These are phyloP conservation scores for Uloborus plumipes DNA, from an alignment of 2,888 invertebrate genomes.

Conservation along the genomic window DNA sequence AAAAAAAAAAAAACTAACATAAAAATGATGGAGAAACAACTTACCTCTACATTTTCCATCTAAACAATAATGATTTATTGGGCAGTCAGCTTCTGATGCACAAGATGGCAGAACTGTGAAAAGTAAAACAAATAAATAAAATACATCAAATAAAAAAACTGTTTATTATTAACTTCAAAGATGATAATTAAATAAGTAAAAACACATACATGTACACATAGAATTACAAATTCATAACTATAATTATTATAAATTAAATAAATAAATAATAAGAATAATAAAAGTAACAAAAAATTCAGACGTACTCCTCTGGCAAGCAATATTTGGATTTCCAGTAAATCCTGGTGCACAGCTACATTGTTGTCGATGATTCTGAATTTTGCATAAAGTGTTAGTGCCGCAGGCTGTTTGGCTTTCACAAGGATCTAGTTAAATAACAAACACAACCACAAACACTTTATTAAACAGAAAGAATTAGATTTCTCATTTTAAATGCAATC, in stretches of 20 bases:
- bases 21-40: not conserved
- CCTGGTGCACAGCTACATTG: constrained; percentile 84
- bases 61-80: constrained; percentile 68
- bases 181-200: too few species aligned
- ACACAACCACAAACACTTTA: not conserved
- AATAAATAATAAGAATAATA: too few species aligned
- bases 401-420: constrained; percentile 78
- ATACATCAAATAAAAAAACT: not conserved
- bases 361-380: constrained; percentile 85
- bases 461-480: not conserved
- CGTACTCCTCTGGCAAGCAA: constrained; percentile 62
- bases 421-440: constrained; percentile 74
- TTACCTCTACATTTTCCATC: constrained; percentile 68
- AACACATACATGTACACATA: too few species aligned
- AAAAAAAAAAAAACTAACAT: not conserved
- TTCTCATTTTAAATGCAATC: not conserved
- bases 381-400: constrained; percentile 87
- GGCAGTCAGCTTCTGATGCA: constrained; percentile 68
- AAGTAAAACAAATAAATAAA: not conserved
- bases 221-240: too few species aligned
- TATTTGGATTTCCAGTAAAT: constrained; percentile 76
- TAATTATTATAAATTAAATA: too few species aligned
- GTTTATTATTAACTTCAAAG: not conserved
- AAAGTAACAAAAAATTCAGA: too few species aligned
- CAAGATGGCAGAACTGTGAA: constrained; percentile 66